A percentile compares a stretch with the other conserved stretches of the same genome.
Evolutionary conservation across 1,140 invertebrate species (phyloP).

Genomic region (Drosophila sucinea): DNA sequence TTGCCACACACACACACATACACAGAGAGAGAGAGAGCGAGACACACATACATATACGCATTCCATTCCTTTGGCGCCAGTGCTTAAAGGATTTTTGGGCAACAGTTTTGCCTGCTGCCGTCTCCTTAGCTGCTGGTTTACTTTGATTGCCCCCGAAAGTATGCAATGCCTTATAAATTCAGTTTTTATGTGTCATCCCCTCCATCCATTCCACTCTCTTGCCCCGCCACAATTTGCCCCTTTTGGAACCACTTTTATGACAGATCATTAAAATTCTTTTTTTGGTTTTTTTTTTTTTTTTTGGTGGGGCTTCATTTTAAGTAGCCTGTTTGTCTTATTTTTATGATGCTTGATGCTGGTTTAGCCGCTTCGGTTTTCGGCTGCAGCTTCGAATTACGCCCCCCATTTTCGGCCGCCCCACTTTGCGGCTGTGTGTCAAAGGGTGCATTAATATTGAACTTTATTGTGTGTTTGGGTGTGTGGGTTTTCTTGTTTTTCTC

Average conservation of each 20-base stretch:
- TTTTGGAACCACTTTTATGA: constrained; percentile 61
- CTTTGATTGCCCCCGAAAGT: constrained; percentile 77
- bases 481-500: neutral
- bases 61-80: constrained; percentile 61
- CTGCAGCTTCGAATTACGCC: constrained; percentile 25
- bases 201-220: neutral
- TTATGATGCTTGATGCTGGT: constrained; percentile 64
- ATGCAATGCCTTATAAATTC: constrained; percentile 79
- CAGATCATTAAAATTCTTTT: constrained; percentile 74
- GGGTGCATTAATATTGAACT: constrained; percentile 81
- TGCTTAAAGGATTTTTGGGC: constrained; percentile 74
- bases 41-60: constrained; percentile 32
- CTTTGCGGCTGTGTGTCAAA: constrained; percentile 57
- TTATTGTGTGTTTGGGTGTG: constrained; percentile 59
- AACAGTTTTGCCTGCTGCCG: constrained; percentile 44
- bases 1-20: constrained; percentile 51
- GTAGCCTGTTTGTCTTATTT: constrained; percentile 79
- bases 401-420: neutral
- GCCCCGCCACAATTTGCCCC: constrained; percentile 12
- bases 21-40: constrained; percentile 1
- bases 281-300: constrained; percentile 4
- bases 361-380: constrained; percentile 7
- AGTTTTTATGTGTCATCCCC: constrained; percentile 60
- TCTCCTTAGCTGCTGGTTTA: constrained; percentile 43
- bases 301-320: constrained; percentile 55